phyloP scores from a whole-genome alignment of 1,140 invertebrate species.

The Centruroides vittatus region DNA sequence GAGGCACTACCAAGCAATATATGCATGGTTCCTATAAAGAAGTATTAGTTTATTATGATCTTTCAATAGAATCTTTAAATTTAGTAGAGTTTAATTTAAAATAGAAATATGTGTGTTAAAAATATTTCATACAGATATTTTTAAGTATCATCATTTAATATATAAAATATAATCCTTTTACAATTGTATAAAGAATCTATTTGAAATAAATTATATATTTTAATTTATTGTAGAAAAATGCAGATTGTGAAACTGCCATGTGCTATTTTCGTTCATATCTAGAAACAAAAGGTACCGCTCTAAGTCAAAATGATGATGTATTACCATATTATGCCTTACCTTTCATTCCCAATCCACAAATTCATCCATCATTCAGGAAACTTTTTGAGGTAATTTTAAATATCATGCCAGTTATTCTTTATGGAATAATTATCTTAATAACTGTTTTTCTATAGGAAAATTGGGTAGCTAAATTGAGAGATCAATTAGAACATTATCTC shows the following conservation, averaged over 20 bases:
- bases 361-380: conserved; percentile 38
- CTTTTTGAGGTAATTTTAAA: conserved; percentile 35
- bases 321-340: conserved; percentile 42
- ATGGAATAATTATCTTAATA: not conserved
- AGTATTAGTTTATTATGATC: no score
- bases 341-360: conserved; percentile 38
- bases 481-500: conserved; percentile 29
- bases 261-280: conserved; percentile 37
- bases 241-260: conserved; percentile 30
- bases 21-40: no score
- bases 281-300: conserved; percentile 34
- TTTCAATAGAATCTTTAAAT: no score
- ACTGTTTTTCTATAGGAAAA: conserved; percentile 23
- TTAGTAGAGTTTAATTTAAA: no score
- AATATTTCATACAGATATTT: no score
- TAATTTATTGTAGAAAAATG: conserved; percentile 11
- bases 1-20: no score
- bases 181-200: no score
- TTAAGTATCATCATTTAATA: no score
- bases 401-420: no score
- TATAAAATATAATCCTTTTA: no score
- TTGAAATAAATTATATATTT: not conserved
- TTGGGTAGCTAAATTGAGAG: conserved; percentile 29
- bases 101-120: no score
- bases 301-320: conserved; percentile 40